Base-by-base conservation (phyloP, 1,140 invertebrate genomes). In the Armadillidium nasatum region DNA sequence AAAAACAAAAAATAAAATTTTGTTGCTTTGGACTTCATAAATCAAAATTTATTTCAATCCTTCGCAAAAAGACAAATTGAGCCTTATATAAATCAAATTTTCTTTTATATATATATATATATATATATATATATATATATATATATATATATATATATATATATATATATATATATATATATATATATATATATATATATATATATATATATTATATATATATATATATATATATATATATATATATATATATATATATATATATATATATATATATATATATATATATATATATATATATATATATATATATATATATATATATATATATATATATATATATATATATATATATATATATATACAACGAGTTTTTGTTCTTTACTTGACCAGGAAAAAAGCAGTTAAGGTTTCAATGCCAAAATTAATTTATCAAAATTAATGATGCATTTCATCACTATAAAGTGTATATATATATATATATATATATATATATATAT, bases 131-230 rank as follows among this genome's bases (percentile, higher is more conserved):
- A 73, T 23, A 73, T 23, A 73, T 45, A 73, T 45, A 73, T 45
- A 73, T 23, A 73, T 23, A 73, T 23, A 73, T 45, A 73, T 45
- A 73, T 45, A 73, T 23, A 73, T 71, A 73, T 71, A 73, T 73
- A 73, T 73, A 73, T 73, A 73, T 71, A 73, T 71, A 73, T 71
- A 73, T 71, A 73, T 71, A 73, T 50, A 73, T 71, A 73, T 71
- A 73, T 73, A 73, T 71, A 73, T 71, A 73, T 71, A 73, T 73
- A 73, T 73, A 73, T 54, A 73, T 4, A 73, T 71, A 73, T 71
- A 73, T 71, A 73, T 71, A 73, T 71, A 73, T 71, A 73, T 71
- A 71, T 15, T 71, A 22, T 71, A 22, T 71, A 22, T 15, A 22
- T 71, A 22, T 71, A 22, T 71, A 15, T 50, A 22, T 71, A 22